Evolutionary conservation across 2,797 vertebrate species (phyloP).

Genomic region (Coranthus polyacanthus): DNA sequence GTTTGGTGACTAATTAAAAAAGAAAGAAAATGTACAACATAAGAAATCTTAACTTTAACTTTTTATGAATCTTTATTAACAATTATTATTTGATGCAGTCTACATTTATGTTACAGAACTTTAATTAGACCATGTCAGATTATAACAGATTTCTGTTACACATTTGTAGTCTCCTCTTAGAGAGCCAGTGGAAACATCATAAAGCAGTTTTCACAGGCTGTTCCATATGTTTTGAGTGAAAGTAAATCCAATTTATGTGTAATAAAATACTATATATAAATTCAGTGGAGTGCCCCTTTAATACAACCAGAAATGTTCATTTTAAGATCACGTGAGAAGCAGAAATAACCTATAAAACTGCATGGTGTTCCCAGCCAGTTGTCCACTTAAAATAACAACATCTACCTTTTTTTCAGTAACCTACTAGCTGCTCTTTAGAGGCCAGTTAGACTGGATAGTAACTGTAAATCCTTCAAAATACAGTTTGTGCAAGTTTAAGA

Average conservation of each 20-base stretch:
- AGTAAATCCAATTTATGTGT: background rate
- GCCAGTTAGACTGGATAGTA: slow-evolving; percentile 11
- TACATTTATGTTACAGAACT: slow-evolving; percentile 17
- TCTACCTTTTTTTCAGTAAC: slow-evolving; percentile 11
- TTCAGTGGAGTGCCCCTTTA: background rate
- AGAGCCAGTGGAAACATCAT: too few species aligned
- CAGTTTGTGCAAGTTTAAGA: slow-evolving; percentile 36
- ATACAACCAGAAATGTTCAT: slow-evolving; percentile 12
- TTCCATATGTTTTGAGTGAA: slow-evolving; percentile 1
- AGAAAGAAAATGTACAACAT: background rate
- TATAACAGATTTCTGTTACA: too few species aligned
- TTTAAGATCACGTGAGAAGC: slow-evolving; percentile 11
- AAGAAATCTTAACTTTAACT: too few species aligned
- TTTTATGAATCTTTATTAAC: too few species aligned
- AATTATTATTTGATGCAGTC: background rate
- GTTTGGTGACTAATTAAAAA: slow-evolving; percentile 2
- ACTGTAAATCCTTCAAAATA: slow-evolving; percentile 29
- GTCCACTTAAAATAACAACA: slow-evolving; percentile 13
- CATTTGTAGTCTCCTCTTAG: too few species aligned
- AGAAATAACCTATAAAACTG: slow-evolving; percentile 14
- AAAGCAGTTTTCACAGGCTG: background rate
- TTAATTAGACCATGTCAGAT: slow-evolving; percentile 11
- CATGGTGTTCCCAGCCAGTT: slow-evolving; percentile 9
- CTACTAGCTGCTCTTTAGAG: slow-evolving; percentile 17
- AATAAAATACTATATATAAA: background rate